Evolutionary conservation across 2,797 vertebrate species (phyloP), one percentile per base, ranked within the genome.

Genomic region (Melanogrammus aeglefinus): DNA sequence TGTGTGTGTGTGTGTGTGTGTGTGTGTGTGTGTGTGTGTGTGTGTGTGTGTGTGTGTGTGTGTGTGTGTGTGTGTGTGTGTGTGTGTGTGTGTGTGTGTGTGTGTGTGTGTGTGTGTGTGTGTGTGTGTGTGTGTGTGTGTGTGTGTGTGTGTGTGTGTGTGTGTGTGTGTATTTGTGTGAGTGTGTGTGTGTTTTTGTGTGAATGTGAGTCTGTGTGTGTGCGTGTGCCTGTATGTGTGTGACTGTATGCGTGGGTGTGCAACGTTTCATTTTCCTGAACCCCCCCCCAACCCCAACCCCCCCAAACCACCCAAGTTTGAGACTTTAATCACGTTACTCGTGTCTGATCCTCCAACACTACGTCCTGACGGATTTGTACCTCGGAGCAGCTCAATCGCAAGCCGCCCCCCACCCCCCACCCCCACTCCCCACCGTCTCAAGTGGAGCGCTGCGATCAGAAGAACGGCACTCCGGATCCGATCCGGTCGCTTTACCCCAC

Each of bases 271-370:
- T 27, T 24, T 41, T 41, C 39, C 2, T 41, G 7, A 41, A 41
- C 39, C 39, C 39, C 39, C 39, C 39, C 8, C 39, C 41, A n/a
- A n/a, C 41, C 41, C 57, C 21, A n/a, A n/a, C 57, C 89, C 86
- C 75, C 29, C 75, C 63, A 78, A 51, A 86, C 87, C 86, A 80
- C 80, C 66, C 83, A 85, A 79, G 77, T 90, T 88, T 81, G 83
- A 76, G 74, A 80, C 84, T 90, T 69, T 91, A 93, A 93, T 92
- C 88, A 87, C 79, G 88, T 92, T 91, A 84, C 88, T 84, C 83
- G 80, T 80, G 79, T 88, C 88, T 16, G 71, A 81, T 90, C 86
- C 88, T 90, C 86, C 88, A 86, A 86, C 83, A 88, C 87, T 81
- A 80, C 77, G 76, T 89, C 84, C 87, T 83, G 83, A 77, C 31